phyloP scores from a whole-genome alignment of 1,140 invertebrate genomes.

The Polypedilum vanderplanki region DNA sequence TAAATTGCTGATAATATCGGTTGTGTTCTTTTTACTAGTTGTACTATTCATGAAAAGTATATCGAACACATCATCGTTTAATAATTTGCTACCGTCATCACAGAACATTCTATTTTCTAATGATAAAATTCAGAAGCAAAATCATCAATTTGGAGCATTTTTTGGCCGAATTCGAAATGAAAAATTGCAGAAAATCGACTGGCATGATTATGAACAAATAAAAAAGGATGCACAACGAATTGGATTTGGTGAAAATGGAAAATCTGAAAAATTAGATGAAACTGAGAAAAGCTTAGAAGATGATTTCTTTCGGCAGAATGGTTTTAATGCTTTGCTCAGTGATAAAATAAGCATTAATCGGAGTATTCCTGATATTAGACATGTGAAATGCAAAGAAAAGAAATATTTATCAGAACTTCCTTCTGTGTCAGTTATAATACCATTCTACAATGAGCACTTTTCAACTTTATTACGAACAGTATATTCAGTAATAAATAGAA shows the following conservation, averaged over 20 bases:
- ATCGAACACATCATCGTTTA: neutral
- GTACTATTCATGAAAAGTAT: neutral
- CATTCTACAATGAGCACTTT: slow-evolving; percentile 92
- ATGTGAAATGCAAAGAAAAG: slow-evolving; percentile 64
- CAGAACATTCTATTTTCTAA: neutral
- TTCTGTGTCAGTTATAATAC: slow-evolving; percentile 79
- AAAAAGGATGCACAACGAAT: slow-evolving; percentile 56
- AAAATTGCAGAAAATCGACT: slow-evolving; percentile 59
- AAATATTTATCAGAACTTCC: slow-evolving; percentile 72
- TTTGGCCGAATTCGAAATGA: neutral
- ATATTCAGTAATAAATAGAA: slow-evolving; percentile 73
- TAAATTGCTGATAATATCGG: neutral
- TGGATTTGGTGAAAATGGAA: slow-evolving; percentile 70
- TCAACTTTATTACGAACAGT: slow-evolving; percentile 79
- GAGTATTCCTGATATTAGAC: slow-evolving; percentile 72
- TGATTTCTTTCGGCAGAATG: slow-evolving; percentile 67
- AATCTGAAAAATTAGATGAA: slow-evolving; percentile 51
- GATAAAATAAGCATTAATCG: slow-evolving; percentile 82
- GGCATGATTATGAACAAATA: slow-evolving; percentile 76
- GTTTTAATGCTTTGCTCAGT: slow-evolving; percentile 83
- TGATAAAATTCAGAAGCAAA: neutral
- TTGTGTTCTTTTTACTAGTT: neutral
- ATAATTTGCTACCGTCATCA: neutral
- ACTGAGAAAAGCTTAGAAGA: slow-evolving; percentile 56
- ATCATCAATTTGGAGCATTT: neutral